Base-by-base conservation (phyloP, 1,140 invertebrate species). In the Musca domestica region DNA sequence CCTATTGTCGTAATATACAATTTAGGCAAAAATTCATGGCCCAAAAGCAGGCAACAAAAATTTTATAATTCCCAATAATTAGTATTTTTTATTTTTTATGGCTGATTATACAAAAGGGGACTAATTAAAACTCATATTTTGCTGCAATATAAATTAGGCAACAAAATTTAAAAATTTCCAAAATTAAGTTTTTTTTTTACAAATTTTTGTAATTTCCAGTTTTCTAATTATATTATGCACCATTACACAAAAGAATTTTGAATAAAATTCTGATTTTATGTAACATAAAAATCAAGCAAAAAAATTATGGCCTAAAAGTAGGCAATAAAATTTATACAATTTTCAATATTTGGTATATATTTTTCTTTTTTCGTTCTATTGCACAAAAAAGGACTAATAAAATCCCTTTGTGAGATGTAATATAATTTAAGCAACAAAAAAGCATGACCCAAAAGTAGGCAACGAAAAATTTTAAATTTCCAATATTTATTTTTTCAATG, bases 41-140 rank as follows among this genome's bases (percentile, higher is more conserved):
- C 66, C 61, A 67, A 67, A 63, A 61, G 54, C 25, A 49, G 54
- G 66, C 54, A 67, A 67, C 19, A 34, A 19, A 34, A 54, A 34
- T 41, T 46, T 34, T 65, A n/a, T 4, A 20, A 25, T 17, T 17
- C n/a, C 23, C n/a, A 49, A 49, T n/a, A n/a, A n/a, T n/a, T n/a
- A n/a, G n/a, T n/a, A n/a, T n/a, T n/a, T n/a, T n/a, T n/a, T n/a
- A n/a, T n/a, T n/a, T n/a, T n/a, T n/a, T n/a, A n/a, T n/a, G n/a
- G n/a, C n/a, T n/a, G n/a, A n/a, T n/a, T n/a, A n/a, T n/a, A n/a
- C n/a, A n/a, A n/a, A n/a, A n/a, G n/a, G n/a, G n/a, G n/a, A n/a
- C n/a, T n/a, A 63, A 19, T 15, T 63, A 2, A 46, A 30, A 52
- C 27, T 58, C 17, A 10, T 56, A 9, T 27, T n/a, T 56, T n/a